Base-by-base conservation (phyloP, 2,888 invertebrate species). In the Thymelicus acteon region DNA sequence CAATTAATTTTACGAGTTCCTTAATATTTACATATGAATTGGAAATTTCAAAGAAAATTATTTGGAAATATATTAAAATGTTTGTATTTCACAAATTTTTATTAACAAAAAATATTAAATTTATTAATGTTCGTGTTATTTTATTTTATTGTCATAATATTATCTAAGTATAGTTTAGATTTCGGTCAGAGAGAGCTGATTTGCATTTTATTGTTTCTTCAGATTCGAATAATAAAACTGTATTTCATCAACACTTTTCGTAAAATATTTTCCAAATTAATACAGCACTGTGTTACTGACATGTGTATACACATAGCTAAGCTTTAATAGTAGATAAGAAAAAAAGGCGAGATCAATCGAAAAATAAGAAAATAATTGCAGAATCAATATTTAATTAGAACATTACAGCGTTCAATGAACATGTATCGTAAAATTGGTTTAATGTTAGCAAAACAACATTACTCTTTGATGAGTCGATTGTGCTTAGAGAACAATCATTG, bases 41-140 rank as follows among this genome's bases (percentile, higher is more conserved):
- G 24, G 6, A 54, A 54, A 13, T 57, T 57, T 13, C 12, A 31
- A 57, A 57, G 12, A 37, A 57, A 31, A 57, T 57, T 31, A 13
- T 57, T 57, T 57, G 57, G 57, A 37, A 57, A 57, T 37, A 57
- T 31, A 31, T 13, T 31, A 31, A 12, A 57, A 57, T 57, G 31
- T 57, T 57, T 57, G 57, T 57, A 57, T 57, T 57, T 57, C 31
- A 57, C 31, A 8, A 37, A 37, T 57, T 31, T 57, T 57, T 57
- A 57, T 57, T 54, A 57, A 13, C 57, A 57, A 57, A 37, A 37
- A 57, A 13, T 31, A 37, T 37, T 37, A 37, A 57, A 57, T 57
- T 57, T 57, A 57, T 57, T 57, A 13, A 54, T 57, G 0, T 2
- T 57, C 10, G 7, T 57, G 0, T 37, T 13, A 37, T 37, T 57